These are phyloP conservation scores for Caenorhabditis becei DNA, from an alignment of 2,888 invertebrate genomes.

Conservation along the genomic window DNA sequence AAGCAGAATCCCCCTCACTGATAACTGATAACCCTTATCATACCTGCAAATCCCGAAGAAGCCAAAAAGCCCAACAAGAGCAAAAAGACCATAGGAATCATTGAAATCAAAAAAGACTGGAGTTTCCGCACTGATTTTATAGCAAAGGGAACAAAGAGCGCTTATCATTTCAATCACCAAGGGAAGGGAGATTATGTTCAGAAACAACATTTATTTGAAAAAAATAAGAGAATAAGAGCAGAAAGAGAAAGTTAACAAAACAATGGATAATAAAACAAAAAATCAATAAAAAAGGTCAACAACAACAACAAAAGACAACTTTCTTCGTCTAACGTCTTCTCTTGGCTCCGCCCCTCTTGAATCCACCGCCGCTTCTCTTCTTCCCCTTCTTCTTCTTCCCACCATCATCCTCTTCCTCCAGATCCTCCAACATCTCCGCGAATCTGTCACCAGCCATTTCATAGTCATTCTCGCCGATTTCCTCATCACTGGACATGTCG, in stretches of 20 bases:
- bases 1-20: too few relatives aligned
- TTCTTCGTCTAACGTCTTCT: constrained; percentile 41
- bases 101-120: constrained; percentile 11
- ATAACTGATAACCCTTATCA: too few relatives aligned
- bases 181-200: constrained; percentile 12
- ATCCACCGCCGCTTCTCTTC: constrained; percentile 45
- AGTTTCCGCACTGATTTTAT: neutral
- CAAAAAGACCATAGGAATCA: neutral
- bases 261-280: neutral
- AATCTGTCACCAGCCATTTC: constrained; percentile 68
- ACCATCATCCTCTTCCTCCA: constrained; percentile 66
- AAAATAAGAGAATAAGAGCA: neutral
- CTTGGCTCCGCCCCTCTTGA: constrained; percentile 40
- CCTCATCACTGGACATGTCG: constrained; percentile 64
- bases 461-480: constrained; percentile 63
- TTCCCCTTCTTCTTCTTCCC: constrained; percentile 56
- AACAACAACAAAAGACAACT: constrained; percentile 8
- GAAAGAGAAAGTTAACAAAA: neutral
- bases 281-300: neutral
- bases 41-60: neutral
- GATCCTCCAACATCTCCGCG: constrained; percentile 72
- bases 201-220: neutral
- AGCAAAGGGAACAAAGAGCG: neutral
- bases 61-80: neutral
- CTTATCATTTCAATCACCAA: constrained; percentile 15